Conservation (phyloP, 2,797 vertebrate genomes). For the Steatocranus sp. region DNA sequence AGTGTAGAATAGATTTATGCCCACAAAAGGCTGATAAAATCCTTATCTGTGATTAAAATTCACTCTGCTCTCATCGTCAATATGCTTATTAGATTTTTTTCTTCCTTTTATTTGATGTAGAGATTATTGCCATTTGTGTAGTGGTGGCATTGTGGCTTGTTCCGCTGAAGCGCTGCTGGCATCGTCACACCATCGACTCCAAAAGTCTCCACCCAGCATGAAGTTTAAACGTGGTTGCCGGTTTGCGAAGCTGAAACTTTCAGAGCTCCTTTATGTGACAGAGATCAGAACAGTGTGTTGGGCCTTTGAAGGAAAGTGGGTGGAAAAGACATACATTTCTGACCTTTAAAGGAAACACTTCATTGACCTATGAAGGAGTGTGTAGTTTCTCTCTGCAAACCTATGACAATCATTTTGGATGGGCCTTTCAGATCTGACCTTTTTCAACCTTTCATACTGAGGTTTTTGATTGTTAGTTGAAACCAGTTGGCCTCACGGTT, state of each 20-base stretch:
- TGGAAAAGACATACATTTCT: conserved; percentile 14
- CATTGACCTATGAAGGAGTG: conserved; percentile 47
- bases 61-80: conserved; percentile 50
- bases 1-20: conserved; percentile 37
- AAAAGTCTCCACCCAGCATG: background rate
- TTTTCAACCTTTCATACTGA: conserved; percentile 34
- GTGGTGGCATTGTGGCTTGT: conserved; percentile 10
- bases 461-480: conserved; percentile 22
- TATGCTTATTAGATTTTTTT: conserved; percentile 38
- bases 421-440: conserved; percentile 46
- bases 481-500: background rate
- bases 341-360: conserved; percentile 55
- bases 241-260: conserved; percentile 15
- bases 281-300: background rate
- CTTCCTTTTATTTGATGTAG: conserved; percentile 21
- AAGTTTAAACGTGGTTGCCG: background rate
- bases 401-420: conserved; percentile 32
- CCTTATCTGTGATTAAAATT: conserved; percentile 66
- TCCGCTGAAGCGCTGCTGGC: background rate
- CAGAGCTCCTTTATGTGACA: background rate
- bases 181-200: background rate
- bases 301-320: background rate
- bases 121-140: conserved; percentile 23
- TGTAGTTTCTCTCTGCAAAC: conserved; percentile 25
- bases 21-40: conserved; percentile 55